Evolutionary conservation across 2,888 invertebrate genomes (phyloP).

Genomic region (Ennomos erosarius): DNA sequence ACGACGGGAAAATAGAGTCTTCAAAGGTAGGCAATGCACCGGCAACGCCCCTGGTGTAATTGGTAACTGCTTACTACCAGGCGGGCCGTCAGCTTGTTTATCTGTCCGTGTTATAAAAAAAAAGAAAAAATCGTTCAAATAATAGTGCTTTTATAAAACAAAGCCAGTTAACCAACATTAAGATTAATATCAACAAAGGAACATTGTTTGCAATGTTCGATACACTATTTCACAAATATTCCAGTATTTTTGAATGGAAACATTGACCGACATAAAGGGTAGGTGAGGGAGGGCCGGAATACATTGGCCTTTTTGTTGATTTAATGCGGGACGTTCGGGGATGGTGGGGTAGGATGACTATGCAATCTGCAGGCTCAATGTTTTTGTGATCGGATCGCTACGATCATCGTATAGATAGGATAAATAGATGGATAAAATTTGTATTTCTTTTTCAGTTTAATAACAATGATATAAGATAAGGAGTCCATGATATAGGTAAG

Average conservation of each 20-base stretch:
- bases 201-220: conserved; percentile 1
- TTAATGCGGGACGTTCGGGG: conserved; percentile 15
- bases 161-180: not conserved
- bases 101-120: no score
- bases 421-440: not conserved
- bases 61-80: no score
- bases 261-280: conserved; percentile 9
- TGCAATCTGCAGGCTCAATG: conserved; percentile 9
- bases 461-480: no score
- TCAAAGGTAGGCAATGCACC: no score
- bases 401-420: not conserved
- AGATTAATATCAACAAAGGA: conserved; percentile 2
- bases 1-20: no score
- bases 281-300: not conserved
- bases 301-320: conserved; percentile 22
- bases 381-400: conserved; percentile 2
- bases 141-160: not conserved
- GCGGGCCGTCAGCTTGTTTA: no score
- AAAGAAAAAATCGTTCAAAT: no score
- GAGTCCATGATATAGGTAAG: no score
- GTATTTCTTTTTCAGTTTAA: no score
- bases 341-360: conserved; percentile 13
- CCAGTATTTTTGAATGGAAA: conserved; percentile 16
- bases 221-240: conserved; percentile 18
- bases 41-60: no score